phyloP scores from a whole-genome alignment of 1,140 invertebrate species.

The Papilio dardanus region DNA sequence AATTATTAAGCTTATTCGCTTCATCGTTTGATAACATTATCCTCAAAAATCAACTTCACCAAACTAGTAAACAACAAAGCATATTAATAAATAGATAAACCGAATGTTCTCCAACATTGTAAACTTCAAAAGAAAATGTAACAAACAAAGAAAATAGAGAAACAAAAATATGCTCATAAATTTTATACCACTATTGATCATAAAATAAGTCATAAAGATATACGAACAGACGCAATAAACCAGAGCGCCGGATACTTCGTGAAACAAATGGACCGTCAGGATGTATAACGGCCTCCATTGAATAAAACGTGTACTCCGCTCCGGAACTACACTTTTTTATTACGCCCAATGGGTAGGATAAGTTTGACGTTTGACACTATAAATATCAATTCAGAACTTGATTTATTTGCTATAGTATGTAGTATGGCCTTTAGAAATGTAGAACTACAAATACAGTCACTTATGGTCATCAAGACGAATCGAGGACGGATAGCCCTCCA shows the following conservation, averaged over 20 bases:
- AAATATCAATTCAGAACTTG: not conserved
- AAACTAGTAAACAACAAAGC: not conserved
- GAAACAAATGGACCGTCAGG: conserved; percentile 17
- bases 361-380: conserved; percentile 12
- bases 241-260: conserved; percentile 17
- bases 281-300: conserved; percentile 15
- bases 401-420: no score
- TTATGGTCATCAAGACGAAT: no score
- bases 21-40: not conserved
- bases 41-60: not conserved
- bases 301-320: conserved; percentile 8
- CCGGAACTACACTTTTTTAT: conserved; percentile 18
- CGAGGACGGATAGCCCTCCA: no score
- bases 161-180: conserved; percentile 21
- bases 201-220: conserved; percentile 21
- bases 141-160: conserved; percentile 7
- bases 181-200: conserved; percentile 22
- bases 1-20: not conserved
- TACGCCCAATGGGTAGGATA: not conserved
- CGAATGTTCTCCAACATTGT: not conserved
- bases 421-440: no score
- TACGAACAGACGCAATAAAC: conserved; percentile 20
- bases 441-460: no score
- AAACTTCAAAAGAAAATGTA: not conserved
- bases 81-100: not conserved